A percentile compares a stretch with the other conserved stretches of the same genome.
These are phyloP conservation scores for Monopterus albus DNA, from an alignment of 2,113 vertebrate species.

Conservation along the genomic window DNA sequence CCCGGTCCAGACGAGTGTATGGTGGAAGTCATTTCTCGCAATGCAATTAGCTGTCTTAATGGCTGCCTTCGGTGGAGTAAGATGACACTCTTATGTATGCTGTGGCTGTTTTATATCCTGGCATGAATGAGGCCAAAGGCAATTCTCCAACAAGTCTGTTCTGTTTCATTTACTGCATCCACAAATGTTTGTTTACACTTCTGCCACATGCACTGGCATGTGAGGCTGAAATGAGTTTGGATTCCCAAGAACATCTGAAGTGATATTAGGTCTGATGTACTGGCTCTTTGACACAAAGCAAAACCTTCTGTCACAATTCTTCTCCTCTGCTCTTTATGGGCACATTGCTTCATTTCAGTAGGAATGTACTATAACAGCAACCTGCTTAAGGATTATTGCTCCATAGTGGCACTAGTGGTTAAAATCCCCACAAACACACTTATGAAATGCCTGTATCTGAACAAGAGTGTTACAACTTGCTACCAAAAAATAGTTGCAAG, in stretches of 20 bases:
- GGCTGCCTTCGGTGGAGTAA: constrained; percentile 18
- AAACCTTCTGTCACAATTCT: not conserved
- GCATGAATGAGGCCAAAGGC: constrained; percentile 29
- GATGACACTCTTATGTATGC: constrained; percentile 37
- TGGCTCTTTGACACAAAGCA: not conserved
- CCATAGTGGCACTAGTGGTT: too few species aligned
- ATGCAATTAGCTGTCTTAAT: constrained; percentile 57
- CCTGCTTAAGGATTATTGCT: not conserved
- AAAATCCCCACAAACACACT: not conserved
- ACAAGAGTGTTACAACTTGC: not conserved
- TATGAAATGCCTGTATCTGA: not conserved
- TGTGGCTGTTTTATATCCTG: constrained; percentile 45
- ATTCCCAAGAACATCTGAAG: constrained; percentile 10
- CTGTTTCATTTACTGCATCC: constrained; percentile 53
- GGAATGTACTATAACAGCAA: too few species aligned
- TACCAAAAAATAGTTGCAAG: not conserved
- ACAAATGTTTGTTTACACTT: constrained; percentile 62
- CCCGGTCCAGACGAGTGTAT: constrained; percentile 23
- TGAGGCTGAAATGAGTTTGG: constrained; percentile 62
- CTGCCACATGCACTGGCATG: constrained; percentile 47
- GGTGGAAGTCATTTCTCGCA: constrained; percentile 57
- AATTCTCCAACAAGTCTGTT: constrained; percentile 34
- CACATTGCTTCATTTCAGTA: too few species aligned
- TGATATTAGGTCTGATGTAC: constrained; percentile 6
- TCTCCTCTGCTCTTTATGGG: too few species aligned